These are phyloP conservation scores for Leptopilina boulardi DNA, from an alignment of 1,140 invertebrate species.

Conservation along the genomic window DNA sequence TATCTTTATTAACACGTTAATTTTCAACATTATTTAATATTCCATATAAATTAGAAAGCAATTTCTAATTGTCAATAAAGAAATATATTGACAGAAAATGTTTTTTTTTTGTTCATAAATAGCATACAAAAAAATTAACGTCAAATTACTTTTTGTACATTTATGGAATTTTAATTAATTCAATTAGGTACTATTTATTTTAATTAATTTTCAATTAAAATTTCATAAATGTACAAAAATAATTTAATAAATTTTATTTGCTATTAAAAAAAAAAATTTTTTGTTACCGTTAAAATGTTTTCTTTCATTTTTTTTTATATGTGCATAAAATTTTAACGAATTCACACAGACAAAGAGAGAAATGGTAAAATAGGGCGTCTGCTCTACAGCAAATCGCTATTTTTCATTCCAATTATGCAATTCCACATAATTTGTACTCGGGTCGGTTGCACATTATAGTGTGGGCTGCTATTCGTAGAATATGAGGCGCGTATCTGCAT, in stretches of 20 bases:
- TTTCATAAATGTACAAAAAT: no score
- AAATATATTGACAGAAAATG: no score
- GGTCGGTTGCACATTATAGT: conserved; percentile 29
- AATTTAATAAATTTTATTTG: no score
- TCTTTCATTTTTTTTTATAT: neutral
- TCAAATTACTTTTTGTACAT: no score
- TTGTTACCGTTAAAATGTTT: neutral
- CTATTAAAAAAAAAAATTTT: no score
- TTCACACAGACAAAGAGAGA: neutral
- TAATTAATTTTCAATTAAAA: no score
- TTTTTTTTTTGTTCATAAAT: no score
- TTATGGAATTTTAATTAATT: no score
- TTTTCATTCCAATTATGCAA: conserved; percentile 52
- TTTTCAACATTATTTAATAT: neutral
- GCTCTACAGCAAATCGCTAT: conserved; percentile 27
- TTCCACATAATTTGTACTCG: conserved; percentile 50
- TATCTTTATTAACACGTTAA: neutral
- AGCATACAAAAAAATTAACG: no score
- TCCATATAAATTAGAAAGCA: neutral
- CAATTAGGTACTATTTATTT: no score
- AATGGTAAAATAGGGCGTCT: neutral
- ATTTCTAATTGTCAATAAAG: neutral
- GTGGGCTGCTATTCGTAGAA: conserved; percentile 51
- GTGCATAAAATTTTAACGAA: neutral
- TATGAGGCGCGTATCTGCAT: conserved; percentile 48